Base-by-base conservation (phyloP, 2,797 vertebrate genomes). In the Scleropages formosus region DNA sequence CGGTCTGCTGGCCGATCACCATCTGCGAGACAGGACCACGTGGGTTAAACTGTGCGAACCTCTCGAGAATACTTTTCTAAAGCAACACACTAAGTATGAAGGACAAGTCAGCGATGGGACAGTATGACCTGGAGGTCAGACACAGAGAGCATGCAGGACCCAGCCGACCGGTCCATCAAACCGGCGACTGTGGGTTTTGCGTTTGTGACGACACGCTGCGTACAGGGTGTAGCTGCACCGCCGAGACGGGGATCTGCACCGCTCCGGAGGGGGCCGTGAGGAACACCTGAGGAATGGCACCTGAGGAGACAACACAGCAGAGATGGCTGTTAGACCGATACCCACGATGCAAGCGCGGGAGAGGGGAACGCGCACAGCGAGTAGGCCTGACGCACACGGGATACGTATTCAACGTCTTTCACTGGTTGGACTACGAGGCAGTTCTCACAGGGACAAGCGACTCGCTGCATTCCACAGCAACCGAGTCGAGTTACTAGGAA, bases 151-250 rank as follows among this genome's bases (percentile, higher is more conserved):
- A n/a, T n/a, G n/a, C n/a, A n/a, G n/a, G n/a, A n/a, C n/a, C n/a
- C n/a, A n/a, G n/a, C n/a, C n/a, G n/a, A n/a, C n/a, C n/a, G n/a
- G n/a, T n/a, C n/a, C n/a, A n/a, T 39, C 31, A 39, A 39, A 39
- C 31, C 31, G 39, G 31, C 31, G 39, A 31, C 6, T 6, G 31
- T 39, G 31, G 31, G 31, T 39, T 6, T 39, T 31, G 31, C 39
- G 31, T 39, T 39, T 20, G 39, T 9, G n/a, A 20, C 10, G 13
- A 4, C 44, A 64, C 31, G n/a, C 11, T 4, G 24, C 78, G 77
- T 91, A 98, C 96, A 91, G 95, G 93, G 82, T 98, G 96, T 75
- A 97, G 93, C 76, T 97, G 95, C 73, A 98, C 95, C 1, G 96
- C 94, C 24, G 96, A 97, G 44, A 97, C 92, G 0, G 96, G 96